Conservation (phyloP, 2,797 vertebrate genomes). For the Mycteria americana region DNA sequence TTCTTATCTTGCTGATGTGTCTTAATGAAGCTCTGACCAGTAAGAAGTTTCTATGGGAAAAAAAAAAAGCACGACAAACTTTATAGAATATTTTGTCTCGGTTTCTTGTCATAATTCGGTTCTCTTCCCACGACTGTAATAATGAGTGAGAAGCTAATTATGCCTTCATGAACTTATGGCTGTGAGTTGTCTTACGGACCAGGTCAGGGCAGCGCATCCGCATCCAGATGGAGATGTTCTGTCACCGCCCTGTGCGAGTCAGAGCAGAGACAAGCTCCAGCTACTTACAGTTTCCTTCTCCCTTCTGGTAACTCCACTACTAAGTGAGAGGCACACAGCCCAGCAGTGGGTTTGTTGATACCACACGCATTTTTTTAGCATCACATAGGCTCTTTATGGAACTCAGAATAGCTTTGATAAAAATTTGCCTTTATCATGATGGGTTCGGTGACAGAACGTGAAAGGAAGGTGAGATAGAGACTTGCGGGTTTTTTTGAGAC, state of each 20-base stretch:
- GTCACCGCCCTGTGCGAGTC: fast-evolving
- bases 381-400: background rate
- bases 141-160: background rate
- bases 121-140: background rate
- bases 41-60: background rate
- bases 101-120: background rate
- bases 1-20: background rate
- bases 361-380: background rate
- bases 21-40: background rate
- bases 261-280: background rate
- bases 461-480: background rate
- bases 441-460: background rate
- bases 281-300: background rate
- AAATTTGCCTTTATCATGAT: background rate
- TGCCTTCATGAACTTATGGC: background rate
- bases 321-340: background rate
- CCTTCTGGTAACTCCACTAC: background rate
- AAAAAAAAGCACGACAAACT: fast-evolving
- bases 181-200: background rate
- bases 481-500: background rate
- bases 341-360: background rate
- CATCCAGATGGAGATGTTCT: background rate
- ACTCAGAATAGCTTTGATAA: background rate
- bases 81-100: background rate
- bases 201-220: background rate